Conservation (phyloP, 2,797 vertebrate species). For the Sorex maritimensis region DNA sequence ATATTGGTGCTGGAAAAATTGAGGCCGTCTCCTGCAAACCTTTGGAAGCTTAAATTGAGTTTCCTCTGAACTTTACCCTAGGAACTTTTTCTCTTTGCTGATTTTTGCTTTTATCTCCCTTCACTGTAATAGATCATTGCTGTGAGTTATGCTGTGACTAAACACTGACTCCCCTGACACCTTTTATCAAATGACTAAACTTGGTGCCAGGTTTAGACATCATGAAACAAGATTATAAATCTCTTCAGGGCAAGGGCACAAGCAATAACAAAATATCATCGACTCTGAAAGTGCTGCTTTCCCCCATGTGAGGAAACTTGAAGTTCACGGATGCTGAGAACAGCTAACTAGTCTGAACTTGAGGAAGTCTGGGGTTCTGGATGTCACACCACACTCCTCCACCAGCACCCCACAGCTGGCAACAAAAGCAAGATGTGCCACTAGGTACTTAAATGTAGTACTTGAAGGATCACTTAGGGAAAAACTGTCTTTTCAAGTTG, state of each 20-base stretch:
- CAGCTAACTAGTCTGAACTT: not conserved
- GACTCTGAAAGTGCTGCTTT: not conserved
- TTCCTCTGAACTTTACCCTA: not conserved
- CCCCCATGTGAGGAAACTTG: not conserved
- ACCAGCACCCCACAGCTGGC: not conserved
- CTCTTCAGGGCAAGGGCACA: not conserved
- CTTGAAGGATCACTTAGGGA: not conserved
- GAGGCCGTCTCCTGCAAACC: not conserved
- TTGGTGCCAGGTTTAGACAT: not conserved
- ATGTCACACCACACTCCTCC: not conserved
- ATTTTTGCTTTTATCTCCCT: not conserved
- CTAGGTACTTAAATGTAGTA: not conserved
- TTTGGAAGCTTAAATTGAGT: not conserved
- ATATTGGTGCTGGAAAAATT: not conserved
- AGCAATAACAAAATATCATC: not conserved
- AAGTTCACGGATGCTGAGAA: not conserved
- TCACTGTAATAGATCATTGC: not conserved
- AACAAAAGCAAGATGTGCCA: not conserved
- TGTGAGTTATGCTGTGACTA: not conserved
- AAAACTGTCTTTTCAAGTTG: not conserved
- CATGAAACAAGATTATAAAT: conserved; percentile 3
- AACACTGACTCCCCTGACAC: not conserved
- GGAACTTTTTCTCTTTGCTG: not conserved
- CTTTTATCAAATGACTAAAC: not conserved
- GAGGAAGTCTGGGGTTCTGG: not conserved